Evolutionary conservation across 2,888 invertebrate species (phyloP), one percentile per base, ranked within the genome.

Genomic region (Caenorhabditis imperialis): DNA sequence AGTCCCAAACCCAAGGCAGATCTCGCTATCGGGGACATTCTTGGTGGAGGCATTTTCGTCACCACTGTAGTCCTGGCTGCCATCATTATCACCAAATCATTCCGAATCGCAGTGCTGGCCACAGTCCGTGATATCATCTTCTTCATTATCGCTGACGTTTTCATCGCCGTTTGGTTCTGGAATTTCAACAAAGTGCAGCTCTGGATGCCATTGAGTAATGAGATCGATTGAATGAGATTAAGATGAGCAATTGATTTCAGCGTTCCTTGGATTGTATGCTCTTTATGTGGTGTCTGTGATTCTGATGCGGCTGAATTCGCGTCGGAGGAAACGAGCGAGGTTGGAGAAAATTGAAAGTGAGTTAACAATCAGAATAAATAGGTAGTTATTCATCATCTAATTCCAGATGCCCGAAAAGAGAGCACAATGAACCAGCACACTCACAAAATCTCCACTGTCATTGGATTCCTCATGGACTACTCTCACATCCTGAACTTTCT

Each of bases 31-130:
- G 89, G 89, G 14, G 88, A 88, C 50, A 81, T 90, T 5, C 82
- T 90, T 25, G 90, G 89, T 86, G 73, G 91, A 22, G 92, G 91
- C 3, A 89, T 91, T 33, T 92, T 92, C 86, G 90, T 92, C 5
- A 91, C 91, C 0, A 89, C 91, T 0, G 88, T 92, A 6, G 91
- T 92, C 8, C 90, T 90, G 20, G 92, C 92, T 0, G 87, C 90
- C 2, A 89, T 92, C 1, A 90, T 91, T 16, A 79, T 91, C 12
- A 85, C 90, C 14, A 86, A 87, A 14, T 92, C 92, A 0, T 92
- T 92, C 85, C 53, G 76, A 35, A 73, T 81, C 42, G 70, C 61
- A 25, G 58, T 71, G n/a, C 57, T 71, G n/a, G 62, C 62, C 30
- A 61, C 71, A 1, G 38, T 91, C 3, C 85, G 91, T 23, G 91